phyloP scores from a whole-genome alignment of 2,888 invertebrate genomes.

The Helicoverpa assulta region DNA sequence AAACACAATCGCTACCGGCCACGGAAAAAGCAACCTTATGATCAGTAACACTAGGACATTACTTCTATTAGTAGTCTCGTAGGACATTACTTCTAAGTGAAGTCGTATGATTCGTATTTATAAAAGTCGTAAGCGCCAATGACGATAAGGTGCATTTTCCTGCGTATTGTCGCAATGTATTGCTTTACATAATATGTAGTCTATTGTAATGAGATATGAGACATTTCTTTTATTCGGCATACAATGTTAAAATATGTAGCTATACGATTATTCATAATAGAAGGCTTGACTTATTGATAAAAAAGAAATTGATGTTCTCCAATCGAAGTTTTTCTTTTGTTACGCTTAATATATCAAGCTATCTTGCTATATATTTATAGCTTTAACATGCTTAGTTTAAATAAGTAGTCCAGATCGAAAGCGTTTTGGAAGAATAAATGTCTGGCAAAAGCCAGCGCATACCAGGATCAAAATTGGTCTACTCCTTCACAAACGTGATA shows the following conservation, averaged over 20 bases:
- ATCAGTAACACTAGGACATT: too few relatives aligned
- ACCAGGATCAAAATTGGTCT: too few relatives aligned
- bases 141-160: too few relatives aligned
- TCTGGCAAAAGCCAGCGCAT: too few relatives aligned
- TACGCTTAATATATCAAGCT: neutral
- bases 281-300: neutral
- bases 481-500: too few relatives aligned
- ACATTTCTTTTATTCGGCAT: constrained; percentile 9
- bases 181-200: constrained; percentile 6
- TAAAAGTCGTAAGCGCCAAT: too few relatives aligned
- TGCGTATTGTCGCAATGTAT: neutral
- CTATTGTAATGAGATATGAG: constrained; percentile 22
- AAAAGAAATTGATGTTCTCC: neutral
- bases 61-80: too few relatives aligned
- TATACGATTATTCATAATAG: neutral
- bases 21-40: too few relatives aligned
- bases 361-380: too few relatives aligned
- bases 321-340: neutral
- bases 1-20: neutral
- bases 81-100: too few relatives aligned
- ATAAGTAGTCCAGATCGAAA: neutral
- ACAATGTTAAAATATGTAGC: neutral
- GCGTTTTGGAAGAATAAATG: too few relatives aligned
- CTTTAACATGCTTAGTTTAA: neutral
- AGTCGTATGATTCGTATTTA: too few relatives aligned